Conservation (phyloP, 2,797 vertebrate genomes). For the Bovichtus variegatus region DNA sequence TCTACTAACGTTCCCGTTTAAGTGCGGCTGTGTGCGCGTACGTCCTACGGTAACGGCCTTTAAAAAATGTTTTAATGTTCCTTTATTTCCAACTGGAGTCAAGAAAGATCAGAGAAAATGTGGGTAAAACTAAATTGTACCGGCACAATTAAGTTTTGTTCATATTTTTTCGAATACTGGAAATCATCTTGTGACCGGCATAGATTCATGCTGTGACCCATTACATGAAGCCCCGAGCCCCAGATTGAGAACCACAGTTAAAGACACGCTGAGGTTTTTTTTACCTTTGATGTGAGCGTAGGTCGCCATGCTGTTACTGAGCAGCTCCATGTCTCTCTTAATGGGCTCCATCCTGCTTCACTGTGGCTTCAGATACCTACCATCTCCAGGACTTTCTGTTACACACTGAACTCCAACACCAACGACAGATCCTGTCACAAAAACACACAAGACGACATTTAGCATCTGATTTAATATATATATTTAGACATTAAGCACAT, state of each 20-base stretch:
- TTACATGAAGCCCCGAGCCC: background rate
- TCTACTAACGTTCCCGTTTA: too few species aligned
- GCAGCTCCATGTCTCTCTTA: constrained; percentile 84
- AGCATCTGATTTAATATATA: background rate
- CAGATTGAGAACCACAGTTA: background rate
- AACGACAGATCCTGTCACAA: constrained; percentile 29
- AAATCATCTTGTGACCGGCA: too few species aligned
- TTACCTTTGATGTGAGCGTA: constrained; percentile 85
- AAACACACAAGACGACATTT: constrained; percentile 24
- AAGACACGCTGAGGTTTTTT: background rate
- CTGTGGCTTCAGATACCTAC: constrained; percentile 17
- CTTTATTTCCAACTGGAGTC: too few species aligned
- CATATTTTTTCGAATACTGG: too few species aligned
- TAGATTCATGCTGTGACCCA: background rate
- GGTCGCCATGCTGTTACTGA: constrained; percentile 87
- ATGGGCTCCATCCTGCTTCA: constrained; percentile 79
- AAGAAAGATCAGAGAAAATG: too few species aligned
- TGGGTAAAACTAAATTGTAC: too few species aligned
- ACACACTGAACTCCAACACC: background rate
- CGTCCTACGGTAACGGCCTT: too few species aligned
- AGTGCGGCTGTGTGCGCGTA: too few species aligned
- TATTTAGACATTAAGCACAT: constrained; percentile 14
- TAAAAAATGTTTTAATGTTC: too few species aligned
- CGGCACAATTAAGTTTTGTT: too few species aligned
- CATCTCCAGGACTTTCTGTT: constrained; percentile 36